Percentiles rank a stretch among this genome's conserved stretches.
Evolutionary conservation across 2,113 vertebrate species (phyloP).

Genomic region (Lucifuga dentata): DNA sequence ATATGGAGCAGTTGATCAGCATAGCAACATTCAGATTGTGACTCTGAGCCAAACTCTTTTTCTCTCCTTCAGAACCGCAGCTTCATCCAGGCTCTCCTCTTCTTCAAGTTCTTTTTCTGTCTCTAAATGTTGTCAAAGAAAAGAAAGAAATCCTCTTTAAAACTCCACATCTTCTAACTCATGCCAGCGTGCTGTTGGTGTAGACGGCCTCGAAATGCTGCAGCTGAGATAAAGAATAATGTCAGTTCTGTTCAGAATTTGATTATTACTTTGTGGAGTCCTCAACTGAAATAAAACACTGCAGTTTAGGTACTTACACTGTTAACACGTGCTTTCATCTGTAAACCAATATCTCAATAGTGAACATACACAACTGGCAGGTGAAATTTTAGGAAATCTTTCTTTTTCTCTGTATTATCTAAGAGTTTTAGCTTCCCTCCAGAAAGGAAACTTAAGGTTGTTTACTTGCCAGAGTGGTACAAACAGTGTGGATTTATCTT

Average conservation of each 20-base stretch:
- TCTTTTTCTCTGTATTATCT: too few species aligned
- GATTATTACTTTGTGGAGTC: too few species aligned
- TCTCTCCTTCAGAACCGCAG: too few species aligned
- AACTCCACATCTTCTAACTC: slow-evolving; percentile 6
- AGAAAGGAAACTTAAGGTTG: too few species aligned
- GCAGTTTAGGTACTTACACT: background rate
- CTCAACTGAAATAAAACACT: too few species aligned
- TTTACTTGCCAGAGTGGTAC: slow-evolving; percentile 11
- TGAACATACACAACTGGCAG: background rate
- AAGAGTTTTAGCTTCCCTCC: too few species aligned
- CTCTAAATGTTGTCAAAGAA: slow-evolving; percentile 9
- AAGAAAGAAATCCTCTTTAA: slow-evolving; percentile 1
- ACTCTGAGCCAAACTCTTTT: slow-evolving; percentile 14
- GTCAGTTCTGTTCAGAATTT: slow-evolving; percentile 2
- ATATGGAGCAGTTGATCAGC: background rate
- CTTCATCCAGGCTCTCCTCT: slow-evolving; percentile 1
- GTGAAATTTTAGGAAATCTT: too few species aligned
- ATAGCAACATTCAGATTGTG: background rate
- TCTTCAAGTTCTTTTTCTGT: background rate
- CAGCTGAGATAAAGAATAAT: slow-evolving; percentile 1
- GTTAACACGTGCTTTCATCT: background rate
- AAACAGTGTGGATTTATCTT: background rate
- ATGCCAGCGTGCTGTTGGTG: slow-evolving; percentile 16
- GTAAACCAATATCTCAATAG: background rate
- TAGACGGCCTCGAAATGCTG: slow-evolving; percentile 6